Percentiles rank a stretch among this genome's conserved stretches.
These are phyloP conservation scores for Himalopsyche kuldschensis DNA, from an alignment of 2,888 invertebrate genomes.

Conservation along the genomic window DNA sequence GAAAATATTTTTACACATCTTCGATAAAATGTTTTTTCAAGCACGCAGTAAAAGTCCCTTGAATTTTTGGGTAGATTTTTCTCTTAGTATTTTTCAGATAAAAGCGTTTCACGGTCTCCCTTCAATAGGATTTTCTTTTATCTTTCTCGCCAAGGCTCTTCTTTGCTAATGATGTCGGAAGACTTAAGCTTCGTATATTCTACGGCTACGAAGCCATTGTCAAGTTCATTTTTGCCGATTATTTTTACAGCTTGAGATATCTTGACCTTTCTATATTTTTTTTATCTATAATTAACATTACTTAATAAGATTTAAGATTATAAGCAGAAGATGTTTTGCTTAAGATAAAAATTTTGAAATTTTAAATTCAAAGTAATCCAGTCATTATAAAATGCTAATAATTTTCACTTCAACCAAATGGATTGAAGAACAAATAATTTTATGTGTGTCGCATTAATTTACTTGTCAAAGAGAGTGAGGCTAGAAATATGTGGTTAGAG, in stretches of 20 bases:
- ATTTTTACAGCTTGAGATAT: background rate
- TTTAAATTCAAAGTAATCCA: too few relatives aligned
- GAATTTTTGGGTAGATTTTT: background rate
- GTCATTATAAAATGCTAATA: too few relatives aligned
- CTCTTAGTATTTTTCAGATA: background rate
- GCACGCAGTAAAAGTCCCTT: background rate
- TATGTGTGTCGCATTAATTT: too few relatives aligned
- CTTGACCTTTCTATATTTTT: background rate
- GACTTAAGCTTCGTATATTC: background rate
- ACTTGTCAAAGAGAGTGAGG: too few relatives aligned
- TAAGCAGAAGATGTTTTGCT: too few relatives aligned
- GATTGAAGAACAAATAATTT: too few relatives aligned
- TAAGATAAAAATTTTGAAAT: too few relatives aligned
- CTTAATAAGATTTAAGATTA: too few relatives aligned
- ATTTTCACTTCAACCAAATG: too few relatives aligned
- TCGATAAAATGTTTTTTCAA: background rate
- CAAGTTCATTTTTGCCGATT: constrained; percentile 1
- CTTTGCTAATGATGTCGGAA: constrained; percentile 2
- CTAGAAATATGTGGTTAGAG: too few relatives aligned
- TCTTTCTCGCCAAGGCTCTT: constrained; percentile 6
- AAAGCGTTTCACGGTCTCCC: constrained; percentile 12
- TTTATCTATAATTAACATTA: background rate
- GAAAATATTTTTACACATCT: background rate
- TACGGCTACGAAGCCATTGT: background rate
- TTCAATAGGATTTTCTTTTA: constrained; percentile 11